These are phyloP conservation scores for Lepus townsendii DNA, from an alignment of 2,797 vertebrate species.

Conservation along the genomic window DNA sequence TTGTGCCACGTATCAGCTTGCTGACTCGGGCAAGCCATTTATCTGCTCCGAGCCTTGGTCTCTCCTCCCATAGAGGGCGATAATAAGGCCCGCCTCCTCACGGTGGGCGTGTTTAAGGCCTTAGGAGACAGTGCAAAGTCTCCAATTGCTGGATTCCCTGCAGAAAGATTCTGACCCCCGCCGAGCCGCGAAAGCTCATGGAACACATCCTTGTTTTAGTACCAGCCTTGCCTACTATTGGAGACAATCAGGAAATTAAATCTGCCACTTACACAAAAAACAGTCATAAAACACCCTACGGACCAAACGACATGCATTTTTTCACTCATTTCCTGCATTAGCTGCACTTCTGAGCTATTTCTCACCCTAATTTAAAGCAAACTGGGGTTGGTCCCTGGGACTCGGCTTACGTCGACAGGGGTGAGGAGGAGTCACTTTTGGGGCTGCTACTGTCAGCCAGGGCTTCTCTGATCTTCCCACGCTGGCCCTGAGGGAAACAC, in stretches of 20 bases:
- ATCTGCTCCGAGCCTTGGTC: background rate
- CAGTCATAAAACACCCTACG: background rate
- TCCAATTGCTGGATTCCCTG: background rate
- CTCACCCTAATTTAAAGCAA: conserved; percentile 11
- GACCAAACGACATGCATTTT: background rate
- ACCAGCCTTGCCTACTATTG: conserved; percentile 7
- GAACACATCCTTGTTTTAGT: conserved; percentile 19
- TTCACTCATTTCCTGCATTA: background rate
- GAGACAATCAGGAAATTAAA: conserved; percentile 51
- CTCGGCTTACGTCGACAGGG: background rate
- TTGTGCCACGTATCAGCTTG: background rate
- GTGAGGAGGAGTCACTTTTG: background rate
- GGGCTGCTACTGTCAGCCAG: background rate
- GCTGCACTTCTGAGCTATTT: background rate
- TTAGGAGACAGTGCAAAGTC: background rate
- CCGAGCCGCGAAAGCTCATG: background rate
- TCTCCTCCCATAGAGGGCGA: background rate
- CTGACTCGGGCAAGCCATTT: background rate
- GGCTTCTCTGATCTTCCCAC: background rate
- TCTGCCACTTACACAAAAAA: conserved; percentile 1
- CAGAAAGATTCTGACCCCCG: conserved; percentile 7
- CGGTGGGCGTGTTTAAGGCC: background rate
- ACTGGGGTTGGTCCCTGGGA: background rate
- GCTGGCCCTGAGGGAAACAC: background rate
- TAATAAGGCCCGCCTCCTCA: background rate